Conservation (phyloP, 2,797 vertebrate genomes). For the Enteromius anoplus region DNA sequence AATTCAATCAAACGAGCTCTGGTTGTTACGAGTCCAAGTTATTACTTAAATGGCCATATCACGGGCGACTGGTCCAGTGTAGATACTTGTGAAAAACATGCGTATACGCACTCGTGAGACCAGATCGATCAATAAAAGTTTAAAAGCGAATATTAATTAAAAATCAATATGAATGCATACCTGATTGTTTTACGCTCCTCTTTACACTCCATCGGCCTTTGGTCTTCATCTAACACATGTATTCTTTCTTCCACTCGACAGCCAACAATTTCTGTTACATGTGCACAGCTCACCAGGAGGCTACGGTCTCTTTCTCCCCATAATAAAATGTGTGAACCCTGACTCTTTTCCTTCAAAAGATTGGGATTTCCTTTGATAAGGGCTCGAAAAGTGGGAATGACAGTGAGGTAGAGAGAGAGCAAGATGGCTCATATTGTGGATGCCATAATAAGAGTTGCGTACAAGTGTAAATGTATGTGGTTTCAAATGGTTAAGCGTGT, state of each 20-base stretch:
- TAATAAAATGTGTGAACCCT: slow-evolving; percentile 17
- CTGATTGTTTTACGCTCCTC: background rate
- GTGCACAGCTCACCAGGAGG: background rate
- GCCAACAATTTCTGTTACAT: background rate
- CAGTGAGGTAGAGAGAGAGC: background rate
- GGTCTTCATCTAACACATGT: background rate
- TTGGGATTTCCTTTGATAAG: slow-evolving; percentile 11
- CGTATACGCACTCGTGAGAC: background rate
- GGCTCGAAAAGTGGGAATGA: slow-evolving; percentile 26
- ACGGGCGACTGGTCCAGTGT: background rate
- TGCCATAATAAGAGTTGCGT: background rate
- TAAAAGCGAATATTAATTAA: slow-evolving; percentile 22
- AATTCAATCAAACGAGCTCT: slow-evolving; percentile 73
- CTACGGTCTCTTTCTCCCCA: background rate
- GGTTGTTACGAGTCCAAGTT: slow-evolving; percentile 71
- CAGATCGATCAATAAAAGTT: background rate
- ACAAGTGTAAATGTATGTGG: background rate
- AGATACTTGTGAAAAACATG: slow-evolving; percentile 19
- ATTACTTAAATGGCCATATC: slow-evolving; percentile 72
- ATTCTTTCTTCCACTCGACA: slow-evolving; percentile 1
- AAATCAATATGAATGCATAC: background rate
- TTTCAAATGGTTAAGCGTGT: background rate
- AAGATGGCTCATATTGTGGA: background rate
- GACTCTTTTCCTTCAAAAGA: slow-evolving; percentile 7
- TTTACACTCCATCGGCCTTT: background rate